Conservation (phyloP, 64 coral and sea anemone species). For the Catalaphyllia jardinei region DNA sequence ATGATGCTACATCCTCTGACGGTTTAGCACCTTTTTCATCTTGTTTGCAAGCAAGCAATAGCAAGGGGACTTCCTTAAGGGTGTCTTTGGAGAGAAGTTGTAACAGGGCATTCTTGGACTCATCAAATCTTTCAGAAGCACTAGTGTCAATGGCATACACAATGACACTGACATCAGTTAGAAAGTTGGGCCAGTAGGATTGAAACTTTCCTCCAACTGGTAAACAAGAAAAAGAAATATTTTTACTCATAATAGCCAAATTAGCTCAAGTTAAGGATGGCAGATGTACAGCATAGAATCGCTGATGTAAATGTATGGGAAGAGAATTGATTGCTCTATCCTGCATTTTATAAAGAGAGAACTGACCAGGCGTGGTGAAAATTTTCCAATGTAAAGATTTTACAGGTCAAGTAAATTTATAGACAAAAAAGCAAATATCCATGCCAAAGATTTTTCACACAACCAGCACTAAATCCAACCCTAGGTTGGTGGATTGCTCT, state of each 20-base stretch:
- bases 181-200: slow-evolving; percentile 88
- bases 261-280: no score
- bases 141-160: slow-evolving; percentile 80
- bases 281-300: no score
- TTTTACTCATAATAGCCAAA: not conserved
- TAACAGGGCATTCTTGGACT: slow-evolving; percentile 65
- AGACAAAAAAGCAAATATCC: no score
- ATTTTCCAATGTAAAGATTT: no score
- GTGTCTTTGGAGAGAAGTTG: slow-evolving; percentile 46
- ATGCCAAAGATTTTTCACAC: no score
- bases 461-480: no score
- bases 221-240: not conserved
- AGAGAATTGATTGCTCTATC: no score
- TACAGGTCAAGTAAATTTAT: no score
- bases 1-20: slow-evolving; percentile 39
- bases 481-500: no score
- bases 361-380: no score
- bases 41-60: slow-evolving; percentile 77
- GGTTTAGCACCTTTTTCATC: slow-evolving; percentile 53
- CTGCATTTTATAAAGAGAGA: no score
- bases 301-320: no score
- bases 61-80: slow-evolving; percentile 78
- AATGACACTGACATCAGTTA: slow-evolving; percentile 54
- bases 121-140: slow-evolving; percentile 56
- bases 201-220: slow-evolving; percentile 93